Conservation (phyloP, 2,888 invertebrate species). For the Lithodes maja region DNA sequence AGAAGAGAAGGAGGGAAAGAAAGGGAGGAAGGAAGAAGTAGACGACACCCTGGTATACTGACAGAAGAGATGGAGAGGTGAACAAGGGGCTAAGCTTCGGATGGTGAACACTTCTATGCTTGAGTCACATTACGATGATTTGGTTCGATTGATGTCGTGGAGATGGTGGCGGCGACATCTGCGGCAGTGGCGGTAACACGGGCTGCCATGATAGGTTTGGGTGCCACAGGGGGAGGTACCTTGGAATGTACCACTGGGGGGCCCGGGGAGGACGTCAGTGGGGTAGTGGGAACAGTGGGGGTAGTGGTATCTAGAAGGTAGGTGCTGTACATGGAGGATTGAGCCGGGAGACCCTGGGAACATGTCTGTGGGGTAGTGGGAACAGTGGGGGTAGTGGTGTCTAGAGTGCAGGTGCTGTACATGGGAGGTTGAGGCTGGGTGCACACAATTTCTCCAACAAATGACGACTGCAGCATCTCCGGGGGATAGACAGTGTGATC, state of each 20-base stretch:
- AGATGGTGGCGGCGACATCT: constrained; percentile 31
- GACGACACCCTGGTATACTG: too few relatives aligned
- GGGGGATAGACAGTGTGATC: constrained; percentile 52
- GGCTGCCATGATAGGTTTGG: constrained; percentile 60
- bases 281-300: constrained; percentile 72
- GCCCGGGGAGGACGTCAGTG: constrained; percentile 74
- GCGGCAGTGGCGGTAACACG: constrained; percentile 54
- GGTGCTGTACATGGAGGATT: too few relatives aligned
- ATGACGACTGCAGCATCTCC: constrained; percentile 56
- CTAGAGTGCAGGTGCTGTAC: constrained; percentile 52
- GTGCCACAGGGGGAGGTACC: constrained; percentile 70
- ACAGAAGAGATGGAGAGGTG: too few relatives aligned
- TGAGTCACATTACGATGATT: constrained; percentile 71
- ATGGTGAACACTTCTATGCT: constrained; percentile 55
- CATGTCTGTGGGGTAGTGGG: too few relatives aligned
- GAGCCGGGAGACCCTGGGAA: too few relatives aligned
- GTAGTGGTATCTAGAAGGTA: too few relatives aligned
- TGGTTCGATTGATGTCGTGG: constrained; percentile 55
- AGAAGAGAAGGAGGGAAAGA: not conserved
- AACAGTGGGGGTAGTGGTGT: constrained; percentile 23
- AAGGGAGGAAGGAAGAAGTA: not conserved
- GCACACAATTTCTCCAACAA: constrained; percentile 57
- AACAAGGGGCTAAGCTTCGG: not conserved
- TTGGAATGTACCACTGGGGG: constrained; percentile 73
- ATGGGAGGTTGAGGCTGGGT: constrained; percentile 58